phyloP scores from a whole-genome alignment of 92 coral and sea anemone genomes.

The Metridium senile region DNA sequence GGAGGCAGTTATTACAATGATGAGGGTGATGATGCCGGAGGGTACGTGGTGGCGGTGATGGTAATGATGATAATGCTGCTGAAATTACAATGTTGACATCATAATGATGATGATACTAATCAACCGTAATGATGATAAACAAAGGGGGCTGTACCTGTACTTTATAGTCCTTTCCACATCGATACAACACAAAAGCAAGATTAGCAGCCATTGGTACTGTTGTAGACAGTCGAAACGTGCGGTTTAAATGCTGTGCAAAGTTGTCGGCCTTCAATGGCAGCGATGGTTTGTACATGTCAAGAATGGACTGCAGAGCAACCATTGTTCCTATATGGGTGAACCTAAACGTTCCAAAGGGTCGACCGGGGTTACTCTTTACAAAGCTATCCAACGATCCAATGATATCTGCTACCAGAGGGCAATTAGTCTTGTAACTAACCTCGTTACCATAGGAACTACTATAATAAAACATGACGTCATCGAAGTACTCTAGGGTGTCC shows the following conservation, averaged over 20 bases:
- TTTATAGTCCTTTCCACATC: conserved; percentile 31
- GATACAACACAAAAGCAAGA: conserved; percentile 79
- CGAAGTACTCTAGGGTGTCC: conserved; percentile 73
- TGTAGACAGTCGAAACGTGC: conserved; percentile 67
- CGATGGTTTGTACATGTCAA: conserved; percentile 75
- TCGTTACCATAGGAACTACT: conserved; percentile 69
- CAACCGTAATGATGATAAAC: not conserved
- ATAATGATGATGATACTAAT: no score
- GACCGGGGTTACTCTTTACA: conserved; percentile 22
- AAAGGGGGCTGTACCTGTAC: conserved; percentile 21
- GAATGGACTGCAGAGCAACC: conserved; percentile 68
- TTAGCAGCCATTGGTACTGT: conserved; percentile 85
- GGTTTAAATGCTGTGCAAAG: conserved; percentile 50
- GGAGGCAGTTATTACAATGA: no score
- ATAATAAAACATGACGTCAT: conserved; percentile 71
- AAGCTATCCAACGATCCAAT: conserved; percentile 12
- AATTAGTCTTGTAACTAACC: conserved; percentile 75
- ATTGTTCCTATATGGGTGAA: conserved; percentile 84
- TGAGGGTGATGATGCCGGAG: no score
- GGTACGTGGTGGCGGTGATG: no score
- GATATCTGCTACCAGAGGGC: conserved; percentile 64
- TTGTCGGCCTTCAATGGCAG: conserved; percentile 69
- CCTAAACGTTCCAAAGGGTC: conserved; percentile 73
- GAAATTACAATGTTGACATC: no score
- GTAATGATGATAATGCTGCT: no score